phyloP scores from a whole-genome alignment of 2,888 invertebrate species.

The Zaprionus bogoriensis region DNA sequence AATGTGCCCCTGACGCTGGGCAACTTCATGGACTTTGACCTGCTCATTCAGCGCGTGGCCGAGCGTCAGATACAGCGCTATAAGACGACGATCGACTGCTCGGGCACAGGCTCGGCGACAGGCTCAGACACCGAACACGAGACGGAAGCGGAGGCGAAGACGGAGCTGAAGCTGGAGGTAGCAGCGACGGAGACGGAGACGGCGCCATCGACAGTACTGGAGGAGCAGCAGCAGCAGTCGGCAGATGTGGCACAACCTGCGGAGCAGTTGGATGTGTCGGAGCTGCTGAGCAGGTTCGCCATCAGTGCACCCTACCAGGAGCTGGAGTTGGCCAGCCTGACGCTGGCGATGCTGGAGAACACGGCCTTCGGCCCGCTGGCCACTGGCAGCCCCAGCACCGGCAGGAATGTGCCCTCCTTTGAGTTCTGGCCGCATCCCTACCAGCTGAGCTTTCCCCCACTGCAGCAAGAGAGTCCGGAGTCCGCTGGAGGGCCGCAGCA shows the following conservation, averaged over 20 bases:
- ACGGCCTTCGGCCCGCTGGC: constrained; percentile 26
- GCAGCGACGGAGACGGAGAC: no score
- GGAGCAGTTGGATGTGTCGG: constrained; percentile 4
- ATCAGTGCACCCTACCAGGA: constrained; percentile 26
- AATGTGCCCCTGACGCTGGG: constrained; percentile 29
- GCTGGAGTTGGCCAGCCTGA: constrained; percentile 22
- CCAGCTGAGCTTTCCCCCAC: constrained; percentile 7
- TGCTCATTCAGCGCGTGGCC: not conserved
- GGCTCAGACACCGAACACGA: no score
- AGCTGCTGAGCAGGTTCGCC: constrained; percentile 16
- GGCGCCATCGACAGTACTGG: no score
- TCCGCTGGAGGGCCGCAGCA: not conserved
- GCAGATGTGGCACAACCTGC: not conserved
- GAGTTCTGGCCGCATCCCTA: constrained; percentile 37
- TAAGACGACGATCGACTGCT: no score
- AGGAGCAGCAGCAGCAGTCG: not conserved
- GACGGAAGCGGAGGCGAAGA: no score
- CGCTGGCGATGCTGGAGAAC: constrained; percentile 24
- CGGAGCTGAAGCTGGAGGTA: no score
- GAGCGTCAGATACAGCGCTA: not conserved
- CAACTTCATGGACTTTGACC: constrained; percentile 30
- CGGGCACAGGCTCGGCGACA: no score
- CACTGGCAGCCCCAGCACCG: constrained; percentile 17
- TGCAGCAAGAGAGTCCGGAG: not conserved
- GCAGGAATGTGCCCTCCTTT: constrained; percentile 12